Percentiles rank a stretch among this genome's conserved stretches.
These are phyloP conservation scores for Lophius americanus DNA, from an alignment of 2,797 vertebrate species.

Conservation along the genomic window DNA sequence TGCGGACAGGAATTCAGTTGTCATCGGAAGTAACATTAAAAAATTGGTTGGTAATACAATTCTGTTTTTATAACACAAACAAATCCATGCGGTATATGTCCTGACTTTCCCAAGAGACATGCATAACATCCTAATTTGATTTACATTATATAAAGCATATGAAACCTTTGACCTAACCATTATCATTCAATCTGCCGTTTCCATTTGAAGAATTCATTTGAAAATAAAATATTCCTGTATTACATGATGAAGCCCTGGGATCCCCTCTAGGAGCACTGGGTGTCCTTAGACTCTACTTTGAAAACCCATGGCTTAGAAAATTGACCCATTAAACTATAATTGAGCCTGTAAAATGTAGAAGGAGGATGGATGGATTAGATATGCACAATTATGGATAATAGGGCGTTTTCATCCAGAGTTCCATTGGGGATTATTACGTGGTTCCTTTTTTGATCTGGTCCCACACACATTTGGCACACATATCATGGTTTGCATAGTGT, in stretches of 20 bases:
- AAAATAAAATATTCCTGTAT: too few relatives aligned
- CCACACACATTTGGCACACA: not conserved
- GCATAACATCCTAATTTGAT: not conserved
- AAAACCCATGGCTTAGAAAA: too few relatives aligned
- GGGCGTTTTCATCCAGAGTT: not conserved
- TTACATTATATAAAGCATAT: too few relatives aligned
- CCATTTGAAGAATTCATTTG: too few relatives aligned
- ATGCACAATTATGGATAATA: not conserved
- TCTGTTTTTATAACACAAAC: not conserved
- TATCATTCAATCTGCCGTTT: too few relatives aligned
- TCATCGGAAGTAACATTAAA: too few relatives aligned
- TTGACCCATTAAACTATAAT: not conserved
- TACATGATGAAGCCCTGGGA: too few relatives aligned
- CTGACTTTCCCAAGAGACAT: too few relatives aligned
- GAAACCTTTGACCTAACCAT: too few relatives aligned
- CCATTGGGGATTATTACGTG: not conserved
- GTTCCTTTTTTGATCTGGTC: not conserved
- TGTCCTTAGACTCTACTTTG: too few relatives aligned
- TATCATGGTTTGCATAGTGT: constrained; percentile 6
- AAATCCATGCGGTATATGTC: not conserved
- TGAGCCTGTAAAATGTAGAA: not conserved
- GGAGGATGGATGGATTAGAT: not conserved
- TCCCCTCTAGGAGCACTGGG: too few relatives aligned
- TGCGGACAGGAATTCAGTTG: too few relatives aligned
- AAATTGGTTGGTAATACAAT: not conserved